Evolutionary conservation across 2,113 vertebrate species (phyloP).

Genomic region (Polypterus senegalus): DNA sequence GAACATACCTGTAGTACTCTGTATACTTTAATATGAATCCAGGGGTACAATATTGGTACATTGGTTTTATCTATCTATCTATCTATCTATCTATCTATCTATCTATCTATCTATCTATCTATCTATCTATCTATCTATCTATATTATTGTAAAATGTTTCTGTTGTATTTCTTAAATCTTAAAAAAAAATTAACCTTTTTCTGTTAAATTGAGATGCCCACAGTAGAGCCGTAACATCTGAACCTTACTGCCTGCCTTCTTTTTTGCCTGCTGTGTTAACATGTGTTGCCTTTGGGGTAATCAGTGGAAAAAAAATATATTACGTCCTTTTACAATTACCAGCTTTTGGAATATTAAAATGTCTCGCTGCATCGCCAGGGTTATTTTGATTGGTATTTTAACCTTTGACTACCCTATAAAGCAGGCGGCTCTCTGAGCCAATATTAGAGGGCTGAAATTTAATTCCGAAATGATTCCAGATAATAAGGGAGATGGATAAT

Average conservation of each 20-base stretch:
- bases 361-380: conserved; percentile 86
- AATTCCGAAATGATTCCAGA: conserved; percentile 95
- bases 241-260: conserved; percentile 63
- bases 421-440: conserved; percentile 73
- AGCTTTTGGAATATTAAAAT: conserved; percentile 98
- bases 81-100: no score
- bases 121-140: no score
- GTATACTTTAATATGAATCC: no score
- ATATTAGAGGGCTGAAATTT: conserved; percentile 86
- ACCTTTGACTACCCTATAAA: conserved; percentile 96
- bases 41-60: no score
- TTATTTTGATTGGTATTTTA: conserved; percentile 99
- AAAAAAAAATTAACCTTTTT: no score
- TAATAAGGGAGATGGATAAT: conserved; percentile 98
- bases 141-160: no score
- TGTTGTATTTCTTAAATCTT: no score
- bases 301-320: conserved; percentile 73
- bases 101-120: no score
- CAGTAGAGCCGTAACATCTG: conserved; percentile 29
- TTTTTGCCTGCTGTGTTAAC: conserved; percentile 55
- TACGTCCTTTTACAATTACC: conserved; percentile 97
- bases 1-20: no score
- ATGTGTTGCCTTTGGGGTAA: conserved; percentile 78
- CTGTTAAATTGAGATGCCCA: no score
- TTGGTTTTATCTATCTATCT: no score